Conservation (phyloP, 2,113 vertebrate genomes). For the Serinus canaria region DNA sequence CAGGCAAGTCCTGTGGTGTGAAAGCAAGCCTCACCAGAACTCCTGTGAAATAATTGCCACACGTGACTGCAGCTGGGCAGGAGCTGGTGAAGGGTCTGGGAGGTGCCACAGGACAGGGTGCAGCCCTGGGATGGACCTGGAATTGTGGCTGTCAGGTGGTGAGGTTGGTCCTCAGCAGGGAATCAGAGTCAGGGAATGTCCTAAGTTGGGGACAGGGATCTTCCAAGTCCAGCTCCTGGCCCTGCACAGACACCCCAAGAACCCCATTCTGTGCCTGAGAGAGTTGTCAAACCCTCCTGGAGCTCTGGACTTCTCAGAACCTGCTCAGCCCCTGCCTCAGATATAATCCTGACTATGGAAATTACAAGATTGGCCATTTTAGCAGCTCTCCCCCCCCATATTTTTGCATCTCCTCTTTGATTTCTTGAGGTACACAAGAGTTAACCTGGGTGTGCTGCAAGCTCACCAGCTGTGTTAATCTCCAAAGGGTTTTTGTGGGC, state of each 20-base stretch:
- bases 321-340: not conserved
- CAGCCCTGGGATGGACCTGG: fast-evolving
- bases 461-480: not conserved
- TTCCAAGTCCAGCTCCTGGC: not conserved
- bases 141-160: fast-evolving
- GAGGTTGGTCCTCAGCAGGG: not conserved
- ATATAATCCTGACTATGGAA: not conserved
- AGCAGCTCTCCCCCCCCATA: fast-evolving
- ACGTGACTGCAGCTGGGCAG: not conserved
- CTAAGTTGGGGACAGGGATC: no score
- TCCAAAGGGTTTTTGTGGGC: not conserved
- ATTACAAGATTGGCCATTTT: not conserved
- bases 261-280: not conserved
- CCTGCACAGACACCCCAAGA: not conserved
- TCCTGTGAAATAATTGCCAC: not conserved
- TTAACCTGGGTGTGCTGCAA: not conserved
- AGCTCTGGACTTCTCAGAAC: not conserved
- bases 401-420: not conserved
- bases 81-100: not conserved
- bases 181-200: not conserved
- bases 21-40: not conserved
- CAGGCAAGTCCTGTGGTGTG: not conserved
- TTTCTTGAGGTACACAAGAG: not conserved
- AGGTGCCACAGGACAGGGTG: not conserved
- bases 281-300: fast-evolving